A percentile compares a stretch with the other conserved stretches of the same genome.
Evolutionary conservation across 2,888 invertebrate genomes (phyloP).

Genomic region (Spicauda simplicius): DNA sequence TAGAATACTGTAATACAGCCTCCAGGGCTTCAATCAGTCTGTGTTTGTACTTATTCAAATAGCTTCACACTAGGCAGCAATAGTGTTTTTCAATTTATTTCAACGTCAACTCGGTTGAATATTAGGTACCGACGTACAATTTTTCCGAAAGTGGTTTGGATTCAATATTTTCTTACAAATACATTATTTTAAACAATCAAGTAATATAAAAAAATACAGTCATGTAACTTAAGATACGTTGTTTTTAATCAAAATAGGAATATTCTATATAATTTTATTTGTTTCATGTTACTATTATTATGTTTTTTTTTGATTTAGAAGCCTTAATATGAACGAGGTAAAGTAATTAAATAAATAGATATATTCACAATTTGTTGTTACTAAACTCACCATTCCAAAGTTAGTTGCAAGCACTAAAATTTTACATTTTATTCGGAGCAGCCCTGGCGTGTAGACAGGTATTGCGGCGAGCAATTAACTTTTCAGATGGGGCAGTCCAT

Average conservation of each 20-base stretch:
- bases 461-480: conserved; percentile 40
- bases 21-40: not conserved
- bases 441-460: conserved; percentile 35
- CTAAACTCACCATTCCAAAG: not conserved
- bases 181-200: no score
- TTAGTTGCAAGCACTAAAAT: conserved; percentile 8
- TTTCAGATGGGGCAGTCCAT: conserved; percentile 27
- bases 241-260: no score
- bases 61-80: not conserved
- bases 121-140: not conserved
- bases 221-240: no score
- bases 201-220: no score
- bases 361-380: no score
- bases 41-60: not conserved
- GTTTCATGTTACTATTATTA: no score
- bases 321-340: no score
- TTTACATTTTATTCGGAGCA: conserved; percentile 16
- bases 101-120: not conserved
- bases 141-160: no score
- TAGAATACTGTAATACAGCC: not conserved
- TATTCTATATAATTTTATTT: no score
- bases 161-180: no score
- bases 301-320: no score
- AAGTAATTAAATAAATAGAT: no score
- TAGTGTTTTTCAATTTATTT: not conserved